Conservation (phyloP, 2,113 vertebrate genomes). For the Pterophyllum scalare region DNA sequence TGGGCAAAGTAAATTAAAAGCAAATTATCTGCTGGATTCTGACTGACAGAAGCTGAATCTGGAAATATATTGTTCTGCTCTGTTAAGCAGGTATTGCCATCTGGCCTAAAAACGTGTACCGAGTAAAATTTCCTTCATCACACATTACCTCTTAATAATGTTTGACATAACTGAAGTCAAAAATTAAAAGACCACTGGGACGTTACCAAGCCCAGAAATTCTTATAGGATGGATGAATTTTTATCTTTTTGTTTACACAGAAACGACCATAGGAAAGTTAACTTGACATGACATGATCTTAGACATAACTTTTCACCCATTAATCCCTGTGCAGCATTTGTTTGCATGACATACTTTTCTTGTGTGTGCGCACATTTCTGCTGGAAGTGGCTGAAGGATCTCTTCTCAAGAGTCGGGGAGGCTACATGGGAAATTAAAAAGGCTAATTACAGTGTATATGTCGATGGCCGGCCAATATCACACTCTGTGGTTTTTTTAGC, state of each 20-base stretch:
- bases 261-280: slow-evolving; percentile 22
- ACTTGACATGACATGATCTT: slow-evolving; percentile 18
- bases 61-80: neutral
- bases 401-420: slow-evolving; percentile 39
- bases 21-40: neutral
- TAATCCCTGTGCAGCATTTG: neutral
- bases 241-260: neutral
- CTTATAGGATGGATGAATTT: neutral
- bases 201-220: neutral
- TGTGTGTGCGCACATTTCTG: slow-evolving; percentile 40
- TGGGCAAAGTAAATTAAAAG: too few relatives aligned
- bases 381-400: slow-evolving; percentile 46
- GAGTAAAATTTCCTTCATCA: neutral
- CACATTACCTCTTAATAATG: neutral
- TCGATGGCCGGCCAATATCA: slow-evolving; percentile 67
- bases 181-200: slow-evolving; percentile 1
- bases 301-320: neutral
- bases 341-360: slow-evolving; percentile 16
- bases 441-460: slow-evolving; percentile 68
- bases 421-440: slow-evolving; percentile 73
- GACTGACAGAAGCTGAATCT: neutral
- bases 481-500: slow-evolving; percentile 66
- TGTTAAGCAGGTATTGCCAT: neutral
- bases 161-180: neutral
- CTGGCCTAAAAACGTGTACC: neutral